Percentiles rank a stretch among this genome's conserved stretches.
Evolutionary conservation across 2,797 vertebrate genomes (phyloP).

Genomic region (Cirrhinus mrigala): DNA sequence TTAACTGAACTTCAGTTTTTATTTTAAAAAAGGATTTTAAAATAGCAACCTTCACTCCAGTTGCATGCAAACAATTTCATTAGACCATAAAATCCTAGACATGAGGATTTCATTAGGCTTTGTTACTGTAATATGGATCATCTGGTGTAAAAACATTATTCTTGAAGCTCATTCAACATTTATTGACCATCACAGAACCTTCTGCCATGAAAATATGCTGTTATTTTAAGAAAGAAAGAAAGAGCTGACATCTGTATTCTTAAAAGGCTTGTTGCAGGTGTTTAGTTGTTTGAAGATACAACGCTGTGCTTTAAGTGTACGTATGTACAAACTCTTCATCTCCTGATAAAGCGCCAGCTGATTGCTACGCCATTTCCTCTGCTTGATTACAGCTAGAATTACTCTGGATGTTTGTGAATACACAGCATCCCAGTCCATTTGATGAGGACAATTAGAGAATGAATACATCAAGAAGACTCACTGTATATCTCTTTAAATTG

Average conservation of each 20-base stretch:
- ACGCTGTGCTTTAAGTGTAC: constrained; percentile 43
- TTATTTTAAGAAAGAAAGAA: constrained; percentile 14
- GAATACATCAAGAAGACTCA: constrained; percentile 50
- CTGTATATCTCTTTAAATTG: constrained; percentile 37
- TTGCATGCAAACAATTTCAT: not conserved
- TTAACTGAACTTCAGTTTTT: not conserved
- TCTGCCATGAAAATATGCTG: constrained; percentile 27
- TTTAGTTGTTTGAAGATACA: constrained; percentile 49
- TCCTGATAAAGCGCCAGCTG: constrained; percentile 26
- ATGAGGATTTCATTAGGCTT: constrained; percentile 9
- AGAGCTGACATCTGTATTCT: constrained; percentile 27
- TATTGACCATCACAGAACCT: not conserved
- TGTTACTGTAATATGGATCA: constrained; percentile 19
- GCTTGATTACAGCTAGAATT: constrained; percentile 48
- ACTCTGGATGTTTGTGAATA: constrained; percentile 47
- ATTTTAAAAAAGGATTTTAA: not conserved
- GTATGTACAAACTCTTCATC: constrained; percentile 29
- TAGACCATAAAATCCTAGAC: constrained; percentile 2
- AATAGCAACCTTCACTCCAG: not conserved
- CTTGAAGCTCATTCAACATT: not conserved
- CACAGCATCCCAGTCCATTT: constrained; percentile 31
- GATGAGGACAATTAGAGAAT: constrained; percentile 50
- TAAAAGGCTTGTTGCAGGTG: constrained; percentile 40
- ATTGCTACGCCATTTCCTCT: constrained; percentile 41
- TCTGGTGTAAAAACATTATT: constrained; percentile 18